phyloP scores from a whole-genome alignment of 2,888 invertebrate species.

The Xanthia icteritia region DNA sequence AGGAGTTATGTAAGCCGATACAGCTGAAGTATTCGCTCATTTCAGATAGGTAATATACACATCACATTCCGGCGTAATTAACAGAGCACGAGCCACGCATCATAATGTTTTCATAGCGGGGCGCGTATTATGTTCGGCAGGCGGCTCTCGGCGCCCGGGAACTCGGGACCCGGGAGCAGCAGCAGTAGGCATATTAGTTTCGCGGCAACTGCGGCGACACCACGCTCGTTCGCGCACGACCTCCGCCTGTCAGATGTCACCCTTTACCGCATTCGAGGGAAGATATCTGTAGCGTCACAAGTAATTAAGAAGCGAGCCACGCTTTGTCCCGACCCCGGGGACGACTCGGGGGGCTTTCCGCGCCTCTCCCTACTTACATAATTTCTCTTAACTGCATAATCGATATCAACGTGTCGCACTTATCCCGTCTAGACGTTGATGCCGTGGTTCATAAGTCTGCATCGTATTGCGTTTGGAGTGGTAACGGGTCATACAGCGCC shows the following conservation, averaged over 20 bases:
- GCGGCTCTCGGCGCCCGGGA: slow-evolving; percentile 35
- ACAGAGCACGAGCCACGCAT: slow-evolving; percentile 75
- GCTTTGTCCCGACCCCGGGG: slow-evolving; percentile 76
- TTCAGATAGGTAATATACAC: slow-evolving; percentile 70
- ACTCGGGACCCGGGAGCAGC: slow-evolving; percentile 18
- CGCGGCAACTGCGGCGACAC: slow-evolving; percentile 56
- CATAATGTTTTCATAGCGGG: slow-evolving; percentile 79
- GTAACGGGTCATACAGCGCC: slow-evolving; percentile 63
- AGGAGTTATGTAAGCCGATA: slow-evolving; percentile 67
- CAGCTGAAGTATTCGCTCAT: slow-evolving; percentile 63
- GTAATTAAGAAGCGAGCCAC: slow-evolving; percentile 87
- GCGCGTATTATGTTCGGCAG: slow-evolving; percentile 66
- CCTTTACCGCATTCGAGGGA: slow-evolving; percentile 78
- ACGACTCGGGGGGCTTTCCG: slow-evolving; percentile 73
- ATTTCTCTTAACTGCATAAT: slow-evolving; percentile 88
- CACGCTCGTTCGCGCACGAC: slow-evolving; percentile 63
- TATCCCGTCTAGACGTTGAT: slow-evolving; percentile 82
- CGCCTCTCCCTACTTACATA: slow-evolving; percentile 84
- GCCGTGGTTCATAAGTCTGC: slow-evolving; percentile 73
- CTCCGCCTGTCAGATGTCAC: slow-evolving; percentile 73
- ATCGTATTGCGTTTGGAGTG: slow-evolving; percentile 77
- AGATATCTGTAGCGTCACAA: slow-evolving; percentile 84
- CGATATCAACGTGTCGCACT: slow-evolving; percentile 84
- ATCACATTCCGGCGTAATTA: slow-evolving; percentile 75
- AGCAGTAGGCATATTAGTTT: slow-evolving; percentile 59